phyloP scores from a whole-genome alignment of 1,140 invertebrate species.

The Lordiphosa mommai region DNA sequence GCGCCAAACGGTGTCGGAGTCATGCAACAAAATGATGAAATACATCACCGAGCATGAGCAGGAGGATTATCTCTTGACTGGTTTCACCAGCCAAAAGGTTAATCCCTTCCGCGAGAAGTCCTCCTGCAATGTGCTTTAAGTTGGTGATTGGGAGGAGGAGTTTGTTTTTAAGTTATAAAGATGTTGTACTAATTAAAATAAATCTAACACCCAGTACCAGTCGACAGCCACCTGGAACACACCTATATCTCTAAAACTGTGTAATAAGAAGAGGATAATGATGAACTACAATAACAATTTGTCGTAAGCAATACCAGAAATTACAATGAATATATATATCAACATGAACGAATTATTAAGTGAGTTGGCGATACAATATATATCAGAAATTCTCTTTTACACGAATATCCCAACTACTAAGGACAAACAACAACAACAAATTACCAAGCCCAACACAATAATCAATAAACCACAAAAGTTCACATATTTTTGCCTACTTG shows the following conservation, averaged over 20 bases:
- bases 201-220: constrained; percentile 40
- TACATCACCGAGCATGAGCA: constrained; percentile 95
- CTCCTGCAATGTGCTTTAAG: constrained; percentile 91
- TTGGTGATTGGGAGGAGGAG: constrained; percentile 2
- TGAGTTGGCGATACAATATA: constrained; percentile 19
- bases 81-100: constrained; percentile 96
- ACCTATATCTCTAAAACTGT: constrained; percentile 25
- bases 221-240: constrained; percentile 42
- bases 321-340: constrained; percentile 23
- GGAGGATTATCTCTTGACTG: constrained; percentile 96
- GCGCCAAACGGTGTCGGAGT: constrained; percentile 91
- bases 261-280: constrained; percentile 20
- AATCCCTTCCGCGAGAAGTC: constrained; percentile 99
- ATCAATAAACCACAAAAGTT: too few relatives aligned
- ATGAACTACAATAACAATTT: too few relatives aligned
- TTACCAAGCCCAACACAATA: too few relatives aligned
- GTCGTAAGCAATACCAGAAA: constrained; percentile 54
- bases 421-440: too few relatives aligned
- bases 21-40: constrained; percentile 95
- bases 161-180: constrained; percentile 26
- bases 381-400: constrained; percentile 51
- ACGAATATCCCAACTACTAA: constrained; percentile 64
- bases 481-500: too few relatives aligned
- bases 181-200: not conserved
- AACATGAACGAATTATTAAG: constrained; percentile 30